Evolutionary conservation across 2,888 invertebrate genomes (phyloP).

Genomic region (Napeogenes inachia): DNA sequence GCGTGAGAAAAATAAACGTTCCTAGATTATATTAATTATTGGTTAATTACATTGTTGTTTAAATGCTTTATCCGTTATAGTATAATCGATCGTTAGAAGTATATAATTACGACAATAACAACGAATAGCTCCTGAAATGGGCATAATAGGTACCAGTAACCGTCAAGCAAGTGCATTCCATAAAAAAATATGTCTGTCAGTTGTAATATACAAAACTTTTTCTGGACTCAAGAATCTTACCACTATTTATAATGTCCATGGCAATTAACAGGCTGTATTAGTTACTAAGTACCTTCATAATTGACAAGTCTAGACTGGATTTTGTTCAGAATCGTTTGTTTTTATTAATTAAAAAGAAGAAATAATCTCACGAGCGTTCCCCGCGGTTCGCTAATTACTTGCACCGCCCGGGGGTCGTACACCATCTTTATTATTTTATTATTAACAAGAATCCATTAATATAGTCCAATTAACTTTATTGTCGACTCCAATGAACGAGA

Average conservation of each 20-base stretch:
- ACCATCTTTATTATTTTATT: constrained; percentile 69
- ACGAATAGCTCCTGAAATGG: constrained; percentile 57
- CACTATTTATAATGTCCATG: no score
- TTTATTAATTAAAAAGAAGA: constrained; percentile 32
- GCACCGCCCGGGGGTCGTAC: constrained; percentile 49
- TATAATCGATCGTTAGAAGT: constrained; percentile 52
- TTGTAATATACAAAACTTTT: no score
- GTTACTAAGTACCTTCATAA: no score
- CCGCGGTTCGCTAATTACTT: constrained; percentile 54
- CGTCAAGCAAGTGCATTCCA: constrained; percentile 41
- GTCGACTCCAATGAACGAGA: constrained; percentile 68
- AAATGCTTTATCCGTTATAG: not conserved
- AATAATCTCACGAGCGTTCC: constrained; percentile 32
- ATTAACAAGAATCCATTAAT: constrained; percentile 69
- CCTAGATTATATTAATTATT: no score
- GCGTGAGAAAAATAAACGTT: constrained; percentile 2
- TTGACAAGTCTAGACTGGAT: no score
- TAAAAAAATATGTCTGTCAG: constrained; percentile 39
- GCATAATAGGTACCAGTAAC: constrained; percentile 44
- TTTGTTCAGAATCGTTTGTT: constrained; percentile 12
- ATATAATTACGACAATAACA: constrained; percentile 57
- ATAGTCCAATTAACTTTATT: constrained; percentile 72
- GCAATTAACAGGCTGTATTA: no score
- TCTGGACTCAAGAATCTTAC: no score
- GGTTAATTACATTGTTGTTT: not conserved